Evolutionary conservation across 2,113 vertebrate genomes (phyloP).

Genomic region (Melospiza melodia): DNA sequence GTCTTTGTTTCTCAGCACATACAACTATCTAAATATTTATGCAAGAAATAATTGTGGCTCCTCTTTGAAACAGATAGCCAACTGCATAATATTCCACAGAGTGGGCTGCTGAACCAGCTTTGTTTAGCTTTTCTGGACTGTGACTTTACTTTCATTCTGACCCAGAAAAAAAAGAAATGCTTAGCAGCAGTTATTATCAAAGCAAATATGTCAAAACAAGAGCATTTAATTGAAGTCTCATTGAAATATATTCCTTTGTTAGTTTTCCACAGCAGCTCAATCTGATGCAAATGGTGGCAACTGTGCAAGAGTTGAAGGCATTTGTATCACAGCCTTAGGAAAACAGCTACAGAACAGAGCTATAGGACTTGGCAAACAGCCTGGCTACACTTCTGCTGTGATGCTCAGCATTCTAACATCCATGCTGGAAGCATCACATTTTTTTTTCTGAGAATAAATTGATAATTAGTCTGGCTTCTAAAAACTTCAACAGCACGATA

Average conservation of each 20-base stretch:
- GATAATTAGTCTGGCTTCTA: neutral
- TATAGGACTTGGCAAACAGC: neutral
- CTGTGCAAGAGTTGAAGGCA: conserved; percentile 3
- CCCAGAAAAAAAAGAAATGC: neutral
- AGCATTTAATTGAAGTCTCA: conserved; percentile 25
- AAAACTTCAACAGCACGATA: neutral
- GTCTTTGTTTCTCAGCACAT: conserved; percentile 43
- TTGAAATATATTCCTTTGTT: conserved; percentile 45
- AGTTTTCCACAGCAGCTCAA: neutral
- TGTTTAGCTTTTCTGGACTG: conserved; percentile 49
- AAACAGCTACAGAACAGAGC: neutral
- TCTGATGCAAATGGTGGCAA: conserved; percentile 35
- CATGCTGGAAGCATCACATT: neutral
- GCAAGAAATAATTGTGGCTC: conserved; percentile 24
- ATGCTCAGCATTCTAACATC: neutral
- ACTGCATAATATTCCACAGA: neutral
- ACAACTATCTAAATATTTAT: conserved; percentile 61
- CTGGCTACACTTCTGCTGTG: neutral
- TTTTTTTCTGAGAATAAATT: neutral
- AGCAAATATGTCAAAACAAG: conserved; percentile 31
- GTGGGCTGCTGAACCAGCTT: conserved; percentile 32
- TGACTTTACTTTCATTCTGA: conserved; percentile 11
- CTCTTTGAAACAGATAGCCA: conserved; percentile 41
- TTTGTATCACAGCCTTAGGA: conserved; percentile 10
- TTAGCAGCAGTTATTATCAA: conserved; percentile 12